These are phyloP conservation scores for Drosophila funebris DNA, from an alignment of 1,140 invertebrate species.

Conservation along the genomic window DNA sequence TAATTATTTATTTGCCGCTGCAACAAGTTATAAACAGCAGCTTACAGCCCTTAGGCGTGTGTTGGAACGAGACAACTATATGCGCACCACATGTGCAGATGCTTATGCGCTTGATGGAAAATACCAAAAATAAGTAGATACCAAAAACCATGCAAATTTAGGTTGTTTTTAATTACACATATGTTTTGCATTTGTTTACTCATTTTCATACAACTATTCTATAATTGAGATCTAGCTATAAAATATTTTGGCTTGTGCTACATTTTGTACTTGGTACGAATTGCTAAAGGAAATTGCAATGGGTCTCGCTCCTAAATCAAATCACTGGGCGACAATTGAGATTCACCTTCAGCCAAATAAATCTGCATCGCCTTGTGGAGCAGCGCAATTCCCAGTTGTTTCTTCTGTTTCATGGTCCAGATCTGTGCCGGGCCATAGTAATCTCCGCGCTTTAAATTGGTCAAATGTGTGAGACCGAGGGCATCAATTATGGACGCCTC, in stretches of 20 bases:
- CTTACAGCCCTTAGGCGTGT: background rate
- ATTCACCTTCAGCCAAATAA: slow-evolving; percentile 93
- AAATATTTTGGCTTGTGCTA: slow-evolving; percentile 29
- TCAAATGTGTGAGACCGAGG: slow-evolving; percentile 90
- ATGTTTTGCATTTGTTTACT: slow-evolving; percentile 1
- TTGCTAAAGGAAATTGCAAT: slow-evolving; percentile 12
- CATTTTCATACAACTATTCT: background rate
- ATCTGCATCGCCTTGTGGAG: slow-evolving; percentile 93
- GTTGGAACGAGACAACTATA: slow-evolving; percentile 13
- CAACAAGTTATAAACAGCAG: slow-evolving; percentile 8
- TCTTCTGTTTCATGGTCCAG: slow-evolving; percentile 89
- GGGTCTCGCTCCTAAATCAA: slow-evolving; percentile 84
- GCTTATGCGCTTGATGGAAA: too few species aligned
- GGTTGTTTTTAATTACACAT: background rate
- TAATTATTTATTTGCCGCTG: background rate
- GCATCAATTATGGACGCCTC: slow-evolving; percentile 97
- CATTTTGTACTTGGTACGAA: slow-evolving; percentile 59
- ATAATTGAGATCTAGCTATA: slow-evolving; percentile 54
- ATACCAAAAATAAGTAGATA: slow-evolving; percentile 9
- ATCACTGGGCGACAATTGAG: slow-evolving; percentile 89
- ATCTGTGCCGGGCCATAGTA: slow-evolving; percentile 92
- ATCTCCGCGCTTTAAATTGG: slow-evolving; percentile 92
- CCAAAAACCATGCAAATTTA: background rate
- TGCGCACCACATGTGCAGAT: too few species aligned
- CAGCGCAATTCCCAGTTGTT: slow-evolving; percentile 91